These are phyloP conservation scores for Tarsius wallacei DNA, from an alignment of 2,797 vertebrate species.

Conservation along the genomic window DNA sequence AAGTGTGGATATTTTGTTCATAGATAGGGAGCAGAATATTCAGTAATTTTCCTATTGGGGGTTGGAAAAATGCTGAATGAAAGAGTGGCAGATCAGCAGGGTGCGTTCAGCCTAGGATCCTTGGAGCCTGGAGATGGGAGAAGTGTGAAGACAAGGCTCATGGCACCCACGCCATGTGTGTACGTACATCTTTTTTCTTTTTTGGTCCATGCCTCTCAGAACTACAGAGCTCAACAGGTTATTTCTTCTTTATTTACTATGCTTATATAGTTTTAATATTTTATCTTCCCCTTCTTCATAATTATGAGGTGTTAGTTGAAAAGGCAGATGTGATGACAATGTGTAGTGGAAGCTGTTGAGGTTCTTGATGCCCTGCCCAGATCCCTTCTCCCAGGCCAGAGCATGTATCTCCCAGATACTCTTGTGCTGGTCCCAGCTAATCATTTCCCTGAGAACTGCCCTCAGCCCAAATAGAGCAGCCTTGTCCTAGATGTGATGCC, in stretches of 20 bases:
- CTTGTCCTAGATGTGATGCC: not conserved
- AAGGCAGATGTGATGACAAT: not conserved
- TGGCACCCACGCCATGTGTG: not conserved
- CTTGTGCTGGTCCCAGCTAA: not conserved
- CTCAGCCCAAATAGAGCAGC: not conserved
- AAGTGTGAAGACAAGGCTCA: not conserved
- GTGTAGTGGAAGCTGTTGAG: not conserved
- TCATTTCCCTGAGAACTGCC: not conserved
- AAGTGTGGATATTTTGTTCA: not conserved
- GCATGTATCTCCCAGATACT: not conserved
- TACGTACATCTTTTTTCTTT: not conserved
- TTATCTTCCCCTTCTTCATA: not conserved
- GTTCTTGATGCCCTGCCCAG: not conserved
- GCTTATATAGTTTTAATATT: not conserved
- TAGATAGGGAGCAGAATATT: not conserved
- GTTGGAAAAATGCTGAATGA: not conserved
- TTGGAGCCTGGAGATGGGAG: not conserved
- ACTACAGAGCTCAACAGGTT: not conserved
- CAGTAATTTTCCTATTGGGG: slow-evolving; percentile 16
- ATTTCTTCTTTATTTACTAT: not conserved
- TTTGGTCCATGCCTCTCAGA: not conserved
- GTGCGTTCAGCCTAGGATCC: not conserved
- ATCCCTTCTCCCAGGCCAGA: not conserved
- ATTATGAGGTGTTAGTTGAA: not conserved
- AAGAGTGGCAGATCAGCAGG: not conserved